Conservation (phyloP, 2,888 invertebrate species). For the Pyrocoelia pectoralis region DNA sequence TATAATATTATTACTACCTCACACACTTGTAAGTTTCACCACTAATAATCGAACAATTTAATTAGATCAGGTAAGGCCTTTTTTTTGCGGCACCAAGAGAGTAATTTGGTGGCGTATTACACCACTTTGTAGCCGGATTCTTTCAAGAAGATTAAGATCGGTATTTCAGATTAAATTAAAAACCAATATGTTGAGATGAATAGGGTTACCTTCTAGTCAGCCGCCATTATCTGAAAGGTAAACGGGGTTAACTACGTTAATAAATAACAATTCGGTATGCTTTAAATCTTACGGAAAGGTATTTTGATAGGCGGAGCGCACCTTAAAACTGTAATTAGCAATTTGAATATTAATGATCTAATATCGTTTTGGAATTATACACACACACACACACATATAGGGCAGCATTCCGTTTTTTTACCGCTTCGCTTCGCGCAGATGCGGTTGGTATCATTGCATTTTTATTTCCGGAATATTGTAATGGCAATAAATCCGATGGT, state of each 20-base stretch:
- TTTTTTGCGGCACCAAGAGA: slow-evolving; percentile 27
- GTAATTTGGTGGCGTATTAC: slow-evolving; percentile 36
- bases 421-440: background rate
- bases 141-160: slow-evolving; percentile 40
- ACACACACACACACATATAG: too few species aligned
- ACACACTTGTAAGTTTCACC: background rate
- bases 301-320: slow-evolving; percentile 38
- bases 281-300: slow-evolving; percentile 34
- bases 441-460: background rate
- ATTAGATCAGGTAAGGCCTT: background rate
- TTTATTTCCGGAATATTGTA: slow-evolving; percentile 21
- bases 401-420: background rate
- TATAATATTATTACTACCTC: background rate
- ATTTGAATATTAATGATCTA: slow-evolving; percentile 47
- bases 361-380: slow-evolving; percentile 5
- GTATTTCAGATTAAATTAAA: slow-evolving; percentile 45
- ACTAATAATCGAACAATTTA: background rate
- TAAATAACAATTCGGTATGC: slow-evolving; percentile 38
- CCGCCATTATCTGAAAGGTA: slow-evolving; percentile 35
- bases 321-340: slow-evolving; percentile 45
- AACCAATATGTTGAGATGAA: slow-evolving; percentile 42
- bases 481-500: slow-evolving; percentile 6
- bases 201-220: slow-evolving; percentile 37
- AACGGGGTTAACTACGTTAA: slow-evolving; percentile 37
- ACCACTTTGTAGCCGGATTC: slow-evolving; percentile 36